Conservation (phyloP, 2,797 vertebrate species). For the Huso huso region DNA sequence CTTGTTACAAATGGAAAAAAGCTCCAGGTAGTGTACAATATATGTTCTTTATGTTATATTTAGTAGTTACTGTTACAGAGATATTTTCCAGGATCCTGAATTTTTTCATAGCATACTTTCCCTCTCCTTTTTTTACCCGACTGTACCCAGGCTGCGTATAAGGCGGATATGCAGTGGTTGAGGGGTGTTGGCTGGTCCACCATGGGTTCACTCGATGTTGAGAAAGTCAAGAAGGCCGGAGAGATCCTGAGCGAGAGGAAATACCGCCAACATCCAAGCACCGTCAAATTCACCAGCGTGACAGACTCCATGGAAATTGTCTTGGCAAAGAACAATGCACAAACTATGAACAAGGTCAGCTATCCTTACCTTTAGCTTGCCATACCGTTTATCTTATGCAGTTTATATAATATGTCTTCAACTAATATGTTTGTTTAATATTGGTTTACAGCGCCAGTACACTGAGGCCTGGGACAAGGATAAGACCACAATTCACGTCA, state of each 20-base stretch:
- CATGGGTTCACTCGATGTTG: constrained; percentile 84
- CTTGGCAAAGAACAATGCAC: constrained; percentile 76
- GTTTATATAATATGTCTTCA: too few relatives aligned
- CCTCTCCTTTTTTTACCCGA: constrained; percentile 4
- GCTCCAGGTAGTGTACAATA: too few relatives aligned
- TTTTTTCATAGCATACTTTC: neutral
- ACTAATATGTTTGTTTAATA: too few relatives aligned
- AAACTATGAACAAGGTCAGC: constrained; percentile 75
- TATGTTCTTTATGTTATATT: too few relatives aligned
- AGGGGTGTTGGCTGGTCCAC: constrained; percentile 83
- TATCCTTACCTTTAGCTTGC: too few relatives aligned
- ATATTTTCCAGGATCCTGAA: too few relatives aligned
- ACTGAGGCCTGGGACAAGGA: constrained; percentile 70
- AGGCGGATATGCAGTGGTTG: constrained; percentile 87
- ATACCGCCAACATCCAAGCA: constrained; percentile 75
- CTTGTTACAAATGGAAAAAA: too few relatives aligned
- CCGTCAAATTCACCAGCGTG: constrained; percentile 72
- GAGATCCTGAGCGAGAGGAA: constrained; percentile 72
- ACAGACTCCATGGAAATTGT: constrained; percentile 63
- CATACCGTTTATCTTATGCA: too few relatives aligned
- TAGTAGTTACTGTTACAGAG: too few relatives aligned
- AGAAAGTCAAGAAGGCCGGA: constrained; percentile 77
- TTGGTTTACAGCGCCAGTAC: constrained; percentile 31
- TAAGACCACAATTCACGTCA: constrained; percentile 71
- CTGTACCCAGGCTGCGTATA: constrained; percentile 67